Evolutionary conservation across 2,113 vertebrate species (phyloP), one percentile per base, ranked within the genome.

Genomic region (Calyptommatus sinebrachiatus): DNA sequence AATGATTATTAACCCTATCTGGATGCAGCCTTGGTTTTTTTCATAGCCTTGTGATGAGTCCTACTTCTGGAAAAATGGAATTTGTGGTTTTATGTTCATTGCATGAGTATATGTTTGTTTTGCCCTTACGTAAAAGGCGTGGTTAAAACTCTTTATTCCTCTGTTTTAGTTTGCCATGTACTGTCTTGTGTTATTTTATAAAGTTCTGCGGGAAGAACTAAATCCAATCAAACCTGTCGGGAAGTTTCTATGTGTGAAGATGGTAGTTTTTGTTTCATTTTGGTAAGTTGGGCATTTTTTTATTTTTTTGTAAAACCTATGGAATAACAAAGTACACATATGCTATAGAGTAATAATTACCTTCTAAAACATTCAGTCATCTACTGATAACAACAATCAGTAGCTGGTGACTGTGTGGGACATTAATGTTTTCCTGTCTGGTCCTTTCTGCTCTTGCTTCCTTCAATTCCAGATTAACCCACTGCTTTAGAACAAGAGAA

Each of bases 251-350:
- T 99, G 98, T 88, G 98, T 99, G 89, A 99, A 99, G 92, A 95
- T 99, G 93, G 98, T 99, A 24, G 97, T 99, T 78, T 99, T 99
- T 84, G 97, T 98, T 85, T 99, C 98, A 53, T 99, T 99, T 90
- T 99, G 98, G 98, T 99, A 94, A 97, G 93, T 63, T 81, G 22
- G 2, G 2, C 0, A 0, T 50, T n/a, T n/a, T 28, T n/a, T n/a
- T 9, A 48, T 50, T 9, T 2, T 71, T 72, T 71, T 14, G 31
- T 41, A 75, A 75, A 26, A 41, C 29, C 31, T 75, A 11, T 75
- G 57, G 35, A 1, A 22, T 6, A 73, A 28, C 12, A 9, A 53
- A 28, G 50, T 57, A 14, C n/a, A 29, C 35, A 21, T 57, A 16
- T 12, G 62, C 26, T 41, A 28, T 12, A 46, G 69, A 26, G 63